Conservation (phyloP, 2,888 invertebrate species). For the Aleiodes leptofemur region DNA sequence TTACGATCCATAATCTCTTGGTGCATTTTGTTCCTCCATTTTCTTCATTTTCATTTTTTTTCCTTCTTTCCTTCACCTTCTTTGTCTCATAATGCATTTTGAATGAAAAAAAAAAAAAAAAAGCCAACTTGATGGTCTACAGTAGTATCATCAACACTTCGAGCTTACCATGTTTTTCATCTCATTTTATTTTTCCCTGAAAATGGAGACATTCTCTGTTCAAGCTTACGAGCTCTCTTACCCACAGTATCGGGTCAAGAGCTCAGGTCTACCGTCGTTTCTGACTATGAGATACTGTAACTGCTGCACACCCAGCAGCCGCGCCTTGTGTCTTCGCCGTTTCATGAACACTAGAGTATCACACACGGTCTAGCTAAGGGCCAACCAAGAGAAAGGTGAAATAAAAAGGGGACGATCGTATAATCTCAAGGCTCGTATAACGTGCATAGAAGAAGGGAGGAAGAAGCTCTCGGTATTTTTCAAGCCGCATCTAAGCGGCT, state of each 20-base stretch:
- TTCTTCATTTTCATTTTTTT: constrained; percentile 20
- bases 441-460: not conserved
- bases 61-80: not conserved
- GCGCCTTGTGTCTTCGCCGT: constrained; percentile 20
- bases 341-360: constrained; percentile 17
- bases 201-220: constrained; percentile 31
- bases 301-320: constrained; percentile 48
- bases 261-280: constrained; percentile 48
- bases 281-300: constrained; percentile 61
- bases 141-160: constrained; percentile 29
- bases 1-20: too few species aligned
- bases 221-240: constrained; percentile 23
- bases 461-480: constrained; percentile 6
- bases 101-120: constrained; percentile 38
- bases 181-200: constrained; percentile 12
- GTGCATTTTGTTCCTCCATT: constrained; percentile 3
- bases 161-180: constrained; percentile 20
- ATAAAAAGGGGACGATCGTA: constrained; percentile 23
- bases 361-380: not conserved
- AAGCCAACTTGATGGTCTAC: constrained; percentile 3
- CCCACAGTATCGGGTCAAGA: constrained; percentile 32
- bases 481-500: constrained; percentile 24
- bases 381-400: constrained; percentile 16
- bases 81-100: constrained; percentile 47
- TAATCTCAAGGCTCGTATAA: constrained; percentile 30